Conservation (phyloP, 1,140 invertebrate genomes). For the Adoxophyes honmai region DNA sequence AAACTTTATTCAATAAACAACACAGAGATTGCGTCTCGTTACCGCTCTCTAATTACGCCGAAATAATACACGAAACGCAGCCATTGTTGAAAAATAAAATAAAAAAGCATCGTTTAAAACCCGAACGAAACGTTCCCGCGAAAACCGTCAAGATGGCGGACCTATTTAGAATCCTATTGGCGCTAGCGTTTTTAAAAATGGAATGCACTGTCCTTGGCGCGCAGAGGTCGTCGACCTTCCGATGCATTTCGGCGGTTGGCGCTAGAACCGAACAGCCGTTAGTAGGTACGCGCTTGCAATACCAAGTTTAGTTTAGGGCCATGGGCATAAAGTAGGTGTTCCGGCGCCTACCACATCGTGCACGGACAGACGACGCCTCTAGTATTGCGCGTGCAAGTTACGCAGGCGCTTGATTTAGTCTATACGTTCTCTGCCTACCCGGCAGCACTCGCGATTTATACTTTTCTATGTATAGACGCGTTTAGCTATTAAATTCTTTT, state of each 20-base stretch:
- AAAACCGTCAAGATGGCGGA: conserved; percentile 39
- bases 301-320: conserved; percentile 35
- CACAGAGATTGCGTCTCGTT: conserved; percentile 31
- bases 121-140: conserved; percentile 32
- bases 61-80: conserved; percentile 31
- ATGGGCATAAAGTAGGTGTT: conserved; percentile 26
- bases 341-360: no score
- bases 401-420: no score
- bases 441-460: no score
- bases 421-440: no score
- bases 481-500: no score
- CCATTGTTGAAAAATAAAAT: conserved; percentile 42
- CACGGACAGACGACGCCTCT: no score
- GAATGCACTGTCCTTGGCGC: conserved; percentile 74
- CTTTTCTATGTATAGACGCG: no score
- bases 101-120: conserved; percentile 33
- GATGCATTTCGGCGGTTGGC: conserved; percentile 72
- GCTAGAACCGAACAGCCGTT: conserved; percentile 39
- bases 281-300: conserved; percentile 23
- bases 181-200: conserved; percentile 71
- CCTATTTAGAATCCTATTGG: conserved; percentile 51
- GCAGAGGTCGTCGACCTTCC: conserved; percentile 69
- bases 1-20: conserved; percentile 20
- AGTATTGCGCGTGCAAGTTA: no score
- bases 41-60: conserved; percentile 41